These are phyloP conservation scores for Galerucella pusilla DNA, from an alignment of 2,888 invertebrate genomes.

Conservation along the genomic window DNA sequence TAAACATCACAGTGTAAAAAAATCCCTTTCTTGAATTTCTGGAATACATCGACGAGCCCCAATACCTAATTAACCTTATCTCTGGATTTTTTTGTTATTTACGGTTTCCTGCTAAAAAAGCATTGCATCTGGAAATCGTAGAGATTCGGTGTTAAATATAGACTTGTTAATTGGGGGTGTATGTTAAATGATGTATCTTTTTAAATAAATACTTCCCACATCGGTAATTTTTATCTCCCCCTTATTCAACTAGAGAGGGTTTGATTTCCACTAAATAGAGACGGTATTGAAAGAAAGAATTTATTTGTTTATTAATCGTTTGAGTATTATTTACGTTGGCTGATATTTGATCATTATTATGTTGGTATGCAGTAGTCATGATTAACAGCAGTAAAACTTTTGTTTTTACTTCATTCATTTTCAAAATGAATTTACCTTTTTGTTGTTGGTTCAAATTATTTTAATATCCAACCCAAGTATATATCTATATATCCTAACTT, in stretches of 20 bases:
- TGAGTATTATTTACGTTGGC: too few species aligned
- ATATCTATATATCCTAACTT: too few species aligned
- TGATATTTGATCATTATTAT: too few species aligned
- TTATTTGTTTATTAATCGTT: too few species aligned
- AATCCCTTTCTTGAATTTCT: not conserved
- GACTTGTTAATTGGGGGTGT: slow-evolving; percentile 1
- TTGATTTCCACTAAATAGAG: too few species aligned
- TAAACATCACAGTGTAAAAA: not conserved
- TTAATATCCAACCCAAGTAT: too few species aligned
- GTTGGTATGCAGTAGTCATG: too few species aligned
- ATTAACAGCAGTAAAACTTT: too few species aligned
- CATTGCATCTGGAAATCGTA: not conserved
- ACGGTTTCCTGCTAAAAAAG: not conserved
- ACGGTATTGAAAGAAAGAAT: not conserved
- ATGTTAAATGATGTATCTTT: slow-evolving; percentile 3
- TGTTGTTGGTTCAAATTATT: too few species aligned
- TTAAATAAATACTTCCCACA: not conserved
- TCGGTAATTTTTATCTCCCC: not conserved
- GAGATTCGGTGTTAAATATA: not conserved
- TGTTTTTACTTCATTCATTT: too few species aligned
- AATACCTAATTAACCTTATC: slow-evolving; percentile 6
- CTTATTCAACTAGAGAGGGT: not conserved
- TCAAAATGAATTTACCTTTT: too few species aligned
- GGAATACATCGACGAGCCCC: not conserved
- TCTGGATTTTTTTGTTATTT: not conserved